These are phyloP conservation scores for Hystrix cristata DNA, from an alignment of 2,113 vertebrate species.

Conservation along the genomic window DNA sequence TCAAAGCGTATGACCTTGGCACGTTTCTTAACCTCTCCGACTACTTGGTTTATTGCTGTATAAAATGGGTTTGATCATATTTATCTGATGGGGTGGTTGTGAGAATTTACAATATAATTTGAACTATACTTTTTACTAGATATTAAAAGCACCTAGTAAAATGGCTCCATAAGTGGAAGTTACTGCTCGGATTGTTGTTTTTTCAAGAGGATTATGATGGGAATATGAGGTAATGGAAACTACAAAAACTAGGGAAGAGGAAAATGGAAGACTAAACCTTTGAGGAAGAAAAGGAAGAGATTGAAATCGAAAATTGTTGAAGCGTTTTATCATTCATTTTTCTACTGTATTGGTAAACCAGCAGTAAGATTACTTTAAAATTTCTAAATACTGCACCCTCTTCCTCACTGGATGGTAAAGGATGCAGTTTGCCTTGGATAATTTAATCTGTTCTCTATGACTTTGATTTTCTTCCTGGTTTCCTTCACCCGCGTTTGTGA, in stretches of 20 bases:
- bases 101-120: conserved; percentile 39
- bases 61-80: conserved; percentile 63
- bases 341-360: neutral
- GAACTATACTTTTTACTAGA: neutral
- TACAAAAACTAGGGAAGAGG: neutral
- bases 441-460: neutral
- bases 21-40: neutral
- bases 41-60: conserved; percentile 56
- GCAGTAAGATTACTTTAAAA: neutral
- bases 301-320: neutral
- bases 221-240: neutral
- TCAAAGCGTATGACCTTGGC: neutral
- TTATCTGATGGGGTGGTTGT: conserved; percentile 9
- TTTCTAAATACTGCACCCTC: neutral
- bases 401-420: neutral
- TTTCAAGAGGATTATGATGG: neutral
- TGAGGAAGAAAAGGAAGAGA: neutral
- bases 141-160: conserved; percentile 44
- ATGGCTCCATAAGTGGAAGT: neutral
- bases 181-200: neutral
- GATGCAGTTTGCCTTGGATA: neutral
- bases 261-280: neutral
- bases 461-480: conserved; percentile 33
- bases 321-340: neutral
- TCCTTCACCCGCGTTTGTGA: neutral